Evolutionary conservation across 2,113 vertebrate species (phyloP).

Genomic region (Aphelocoma coerulescens): DNA sequence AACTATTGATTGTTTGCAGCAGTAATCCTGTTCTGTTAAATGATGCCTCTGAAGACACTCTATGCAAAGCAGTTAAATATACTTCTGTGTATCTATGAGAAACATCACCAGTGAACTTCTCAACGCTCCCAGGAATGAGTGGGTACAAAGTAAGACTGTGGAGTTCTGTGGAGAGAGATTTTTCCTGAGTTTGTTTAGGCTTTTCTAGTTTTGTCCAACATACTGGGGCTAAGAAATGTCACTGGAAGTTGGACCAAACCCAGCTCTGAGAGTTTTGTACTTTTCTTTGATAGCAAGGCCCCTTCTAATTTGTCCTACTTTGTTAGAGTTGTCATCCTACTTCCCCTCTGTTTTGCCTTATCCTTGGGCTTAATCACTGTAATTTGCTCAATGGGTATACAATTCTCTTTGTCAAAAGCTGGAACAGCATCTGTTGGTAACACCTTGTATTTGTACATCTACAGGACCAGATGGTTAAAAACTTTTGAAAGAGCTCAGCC

Average conservation of each 20-base stretch:
- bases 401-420: not conserved
- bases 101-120: not conserved
- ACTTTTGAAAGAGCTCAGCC: not conserved
- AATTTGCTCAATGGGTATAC: not conserved
- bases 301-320: not conserved
- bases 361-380: fast-evolving
- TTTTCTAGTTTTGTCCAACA: not conserved
- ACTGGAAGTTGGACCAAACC: not conserved
- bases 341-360: not conserved
- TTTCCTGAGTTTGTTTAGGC: not conserved
- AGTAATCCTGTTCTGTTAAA: not conserved
- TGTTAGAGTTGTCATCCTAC: fast-evolving
- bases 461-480: not conserved
- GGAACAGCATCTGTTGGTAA: not conserved
- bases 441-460: not conserved
- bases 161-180: not conserved
- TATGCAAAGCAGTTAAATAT: not conserved
- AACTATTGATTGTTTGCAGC: not conserved
- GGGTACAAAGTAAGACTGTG: not conserved
- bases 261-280: not conserved
- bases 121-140: not conserved
- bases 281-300: not conserved
- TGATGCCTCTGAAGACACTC: not conserved
- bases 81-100: not conserved
- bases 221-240: not conserved